Percentiles rank a stretch among this genome's conserved stretches.
Conservation (phyloP, 2,888 invertebrate species). For the Rutpela maculata region DNA sequence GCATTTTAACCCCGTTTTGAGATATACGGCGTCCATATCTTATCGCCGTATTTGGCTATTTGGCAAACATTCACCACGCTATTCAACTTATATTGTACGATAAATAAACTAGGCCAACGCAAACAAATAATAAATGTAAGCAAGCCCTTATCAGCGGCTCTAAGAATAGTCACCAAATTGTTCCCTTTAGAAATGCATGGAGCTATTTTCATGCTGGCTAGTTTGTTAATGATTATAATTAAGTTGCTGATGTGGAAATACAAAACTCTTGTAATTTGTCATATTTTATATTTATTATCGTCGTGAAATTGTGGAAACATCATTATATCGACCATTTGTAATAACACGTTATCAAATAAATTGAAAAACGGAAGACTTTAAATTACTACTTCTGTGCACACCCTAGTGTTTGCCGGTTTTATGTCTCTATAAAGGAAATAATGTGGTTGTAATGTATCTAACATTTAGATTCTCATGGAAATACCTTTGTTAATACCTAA, state of each 20-base stretch:
- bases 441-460: too few relatives aligned
- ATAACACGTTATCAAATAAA: background rate
- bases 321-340: background rate
- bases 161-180: constrained; percentile 41
- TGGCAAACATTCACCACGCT: constrained; percentile 55
- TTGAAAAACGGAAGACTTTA: background rate
- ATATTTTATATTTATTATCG: background rate
- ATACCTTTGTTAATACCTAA: too few relatives aligned
- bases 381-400: background rate
- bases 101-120: constrained; percentile 51
- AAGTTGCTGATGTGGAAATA: background rate
- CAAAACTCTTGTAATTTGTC: background rate
- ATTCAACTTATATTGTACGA: constrained; percentile 52
- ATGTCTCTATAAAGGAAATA: too few relatives aligned
- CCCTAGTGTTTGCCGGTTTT: too few relatives aligned
- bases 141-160: constrained; percentile 50
- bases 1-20: constrained; percentile 43
- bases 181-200: constrained; percentile 29
- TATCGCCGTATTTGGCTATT: constrained; percentile 52
- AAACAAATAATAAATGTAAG: constrained; percentile 52
- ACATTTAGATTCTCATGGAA: too few relatives aligned
- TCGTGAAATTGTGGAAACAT: background rate
- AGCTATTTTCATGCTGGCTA: background rate
- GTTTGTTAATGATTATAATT: background rate
- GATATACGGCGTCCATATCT: constrained; percentile 50